A percentile compares a stretch with the other conserved stretches of the same genome.
phyloP scores from a whole-genome alignment of 2,888 invertebrate genomes.

The Nomada ferruginata region DNA sequence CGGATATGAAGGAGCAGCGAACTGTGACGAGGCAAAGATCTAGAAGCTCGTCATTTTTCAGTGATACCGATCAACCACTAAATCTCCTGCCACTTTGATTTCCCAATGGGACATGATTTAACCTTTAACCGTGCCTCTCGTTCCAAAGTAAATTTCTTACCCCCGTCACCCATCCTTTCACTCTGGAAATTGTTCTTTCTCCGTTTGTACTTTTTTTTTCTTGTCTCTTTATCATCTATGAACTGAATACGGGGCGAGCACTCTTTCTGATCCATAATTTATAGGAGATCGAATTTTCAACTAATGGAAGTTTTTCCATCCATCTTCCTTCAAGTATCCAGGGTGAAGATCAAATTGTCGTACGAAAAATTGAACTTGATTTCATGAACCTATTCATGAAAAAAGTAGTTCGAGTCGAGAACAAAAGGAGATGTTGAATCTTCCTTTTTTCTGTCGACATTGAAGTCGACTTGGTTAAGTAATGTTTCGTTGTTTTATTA shows the following conservation, averaged over 20 bases:
- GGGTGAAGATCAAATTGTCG: not conserved
- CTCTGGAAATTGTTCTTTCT: constrained; percentile 29
- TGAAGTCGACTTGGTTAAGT: too few species aligned
- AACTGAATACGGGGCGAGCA: constrained; percentile 1
- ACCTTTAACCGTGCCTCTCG: constrained; percentile 18
- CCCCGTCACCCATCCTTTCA: not conserved
- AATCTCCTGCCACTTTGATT: constrained; percentile 49
- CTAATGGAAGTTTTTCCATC: constrained; percentile 5
- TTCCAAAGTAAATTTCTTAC: constrained; percentile 5
- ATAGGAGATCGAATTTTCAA: constrained; percentile 6
- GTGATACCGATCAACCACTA: constrained; percentile 45
- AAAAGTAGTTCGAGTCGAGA: not conserved
- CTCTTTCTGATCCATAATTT: constrained; percentile 17
- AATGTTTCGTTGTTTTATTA: too few species aligned
- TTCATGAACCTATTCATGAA: not conserved
- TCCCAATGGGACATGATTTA: constrained; percentile 51
- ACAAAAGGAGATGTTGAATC: not conserved
- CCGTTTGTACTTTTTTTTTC: not conserved
- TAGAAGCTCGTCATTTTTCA: constrained; percentile 32
- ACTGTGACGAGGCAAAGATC: constrained; percentile 41
- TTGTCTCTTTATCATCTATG: constrained; percentile 7
- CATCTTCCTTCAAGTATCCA: not conserved
- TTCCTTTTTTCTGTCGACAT: too few species aligned
- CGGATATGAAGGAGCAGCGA: constrained; percentile 29
- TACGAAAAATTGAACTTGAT: not conserved